phyloP scores from a whole-genome alignment of 2,888 invertebrate species.

The Phengaris alcon region DNA sequence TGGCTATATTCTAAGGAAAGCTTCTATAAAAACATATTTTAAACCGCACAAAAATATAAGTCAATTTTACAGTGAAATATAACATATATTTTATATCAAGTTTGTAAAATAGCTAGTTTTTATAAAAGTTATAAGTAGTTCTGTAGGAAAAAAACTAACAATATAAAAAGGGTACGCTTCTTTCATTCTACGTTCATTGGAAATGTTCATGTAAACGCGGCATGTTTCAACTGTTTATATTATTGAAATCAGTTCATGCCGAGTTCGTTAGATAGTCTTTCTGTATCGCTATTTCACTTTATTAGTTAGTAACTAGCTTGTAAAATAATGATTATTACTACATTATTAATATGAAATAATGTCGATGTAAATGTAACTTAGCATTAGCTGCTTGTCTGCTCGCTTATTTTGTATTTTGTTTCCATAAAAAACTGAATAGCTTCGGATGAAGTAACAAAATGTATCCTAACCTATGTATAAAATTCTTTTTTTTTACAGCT shows the following conservation, averaged over 20 bases:
- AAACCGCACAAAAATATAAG: too few species aligned
- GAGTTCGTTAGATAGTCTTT: slow-evolving; percentile 7
- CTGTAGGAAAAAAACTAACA: not conserved
- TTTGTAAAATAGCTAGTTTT: too few species aligned
- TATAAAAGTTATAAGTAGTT: too few species aligned
- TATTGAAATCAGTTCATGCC: slow-evolving; percentile 4
- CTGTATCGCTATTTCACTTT: not conserved
- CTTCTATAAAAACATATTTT: too few species aligned
- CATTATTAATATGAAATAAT: not conserved
- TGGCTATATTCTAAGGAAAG: too few species aligned
- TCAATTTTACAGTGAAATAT: too few species aligned
- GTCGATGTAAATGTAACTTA: not conserved
- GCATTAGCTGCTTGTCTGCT: not conserved
- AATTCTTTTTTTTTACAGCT: too few species aligned
- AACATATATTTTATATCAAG: too few species aligned
- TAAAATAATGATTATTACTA: not conserved
- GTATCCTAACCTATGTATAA: too few species aligned
- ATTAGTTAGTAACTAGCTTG: not conserved
- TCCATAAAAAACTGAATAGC: too few species aligned
- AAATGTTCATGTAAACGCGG: slow-evolving; percentile 22
- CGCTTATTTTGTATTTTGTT: too few species aligned
- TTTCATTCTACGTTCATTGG: not conserved
- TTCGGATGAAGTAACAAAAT: too few species aligned
- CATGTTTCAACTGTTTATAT: slow-evolving; percentile 16
- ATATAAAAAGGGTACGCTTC: not conserved